Conservation (phyloP, 2,888 invertebrate species). For the Chloromyia formosa region DNA sequence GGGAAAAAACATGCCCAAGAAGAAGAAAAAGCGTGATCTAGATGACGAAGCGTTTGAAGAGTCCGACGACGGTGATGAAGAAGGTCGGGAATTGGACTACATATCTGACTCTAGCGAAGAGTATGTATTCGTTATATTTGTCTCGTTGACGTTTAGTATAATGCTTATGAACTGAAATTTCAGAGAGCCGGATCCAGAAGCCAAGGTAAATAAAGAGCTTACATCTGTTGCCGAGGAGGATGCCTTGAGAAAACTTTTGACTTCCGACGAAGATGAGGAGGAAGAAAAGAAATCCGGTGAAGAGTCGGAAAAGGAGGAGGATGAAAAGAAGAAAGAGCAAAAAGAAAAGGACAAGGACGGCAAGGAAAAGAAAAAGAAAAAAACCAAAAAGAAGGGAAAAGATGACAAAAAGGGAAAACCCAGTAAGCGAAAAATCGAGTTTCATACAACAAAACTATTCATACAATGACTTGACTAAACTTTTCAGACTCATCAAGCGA, state of each 20-base stretch:
- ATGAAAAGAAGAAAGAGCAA: slow-evolving; percentile 77
- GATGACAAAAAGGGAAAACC: slow-evolving; percentile 70
- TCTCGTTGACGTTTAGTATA: background rate
- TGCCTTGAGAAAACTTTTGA: slow-evolving; percentile 83
- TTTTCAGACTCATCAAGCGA: slow-evolving; percentile 74
- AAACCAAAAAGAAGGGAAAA: slow-evolving; percentile 70
- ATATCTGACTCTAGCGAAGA: slow-evolving; percentile 87
- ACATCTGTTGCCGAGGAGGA: slow-evolving; percentile 92
- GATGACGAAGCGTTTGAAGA: slow-evolving; percentile 94
- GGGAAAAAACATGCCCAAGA: slow-evolving; percentile 67
- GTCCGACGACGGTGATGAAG: slow-evolving; percentile 96
- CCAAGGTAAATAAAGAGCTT: slow-evolving; percentile 81
- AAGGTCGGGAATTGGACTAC: slow-evolving; percentile 93
- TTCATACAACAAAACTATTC: no score
- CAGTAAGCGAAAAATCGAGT: slow-evolving; percentile 12
- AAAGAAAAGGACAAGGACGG: slow-evolving; percentile 66
- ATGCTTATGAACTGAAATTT: slow-evolving; percentile 10
- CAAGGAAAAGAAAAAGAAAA: slow-evolving; percentile 70
- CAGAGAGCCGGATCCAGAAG: slow-evolving; percentile 78
- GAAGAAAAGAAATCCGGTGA: slow-evolving; percentile 83
- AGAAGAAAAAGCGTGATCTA: slow-evolving; percentile 82
- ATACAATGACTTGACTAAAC: no score
- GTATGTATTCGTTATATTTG: slow-evolving; percentile 63
- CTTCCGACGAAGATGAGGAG: slow-evolving; percentile 88
- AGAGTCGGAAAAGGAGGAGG: slow-evolving; percentile 77